phyloP scores from a whole-genome alignment of 2,797 vertebrate species.

The Lepilemur septentrionalis region DNA sequence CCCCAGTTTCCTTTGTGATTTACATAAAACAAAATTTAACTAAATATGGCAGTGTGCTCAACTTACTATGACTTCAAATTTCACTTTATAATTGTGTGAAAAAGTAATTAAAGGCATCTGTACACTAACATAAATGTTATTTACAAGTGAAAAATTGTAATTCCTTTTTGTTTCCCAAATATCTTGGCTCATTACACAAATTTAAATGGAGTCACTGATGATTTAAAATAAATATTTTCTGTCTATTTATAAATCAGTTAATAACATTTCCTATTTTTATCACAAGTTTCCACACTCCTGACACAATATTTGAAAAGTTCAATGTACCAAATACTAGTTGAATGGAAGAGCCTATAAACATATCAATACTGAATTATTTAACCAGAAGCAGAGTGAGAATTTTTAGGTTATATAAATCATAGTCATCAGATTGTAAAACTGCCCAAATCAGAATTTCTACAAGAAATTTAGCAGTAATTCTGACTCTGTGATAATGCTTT shows the following conservation, averaged over 20 bases:
- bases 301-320: neutral
- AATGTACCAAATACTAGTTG: slow-evolving; percentile 30
- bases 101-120: slow-evolving; percentile 77
- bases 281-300: slow-evolving; percentile 50
- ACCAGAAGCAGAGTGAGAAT: slow-evolving; percentile 4
- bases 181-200: slow-evolving; percentile 79
- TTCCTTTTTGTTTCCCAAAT: slow-evolving; percentile 69
- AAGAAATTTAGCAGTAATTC: slow-evolving; percentile 33
- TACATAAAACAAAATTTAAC: slow-evolving; percentile 77
- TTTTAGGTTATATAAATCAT: slow-evolving; percentile 4
- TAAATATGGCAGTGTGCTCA: slow-evolving; percentile 73
- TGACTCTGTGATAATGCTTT: neutral
- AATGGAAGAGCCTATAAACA: neutral
- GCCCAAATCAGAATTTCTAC: neutral
- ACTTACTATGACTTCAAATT: slow-evolving; percentile 74
- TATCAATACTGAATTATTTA: neutral
- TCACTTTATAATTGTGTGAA: slow-evolving; percentile 72
- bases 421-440: neutral
- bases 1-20: slow-evolving; percentile 52
- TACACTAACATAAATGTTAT: slow-evolving; percentile 76
- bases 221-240: slow-evolving; percentile 59
- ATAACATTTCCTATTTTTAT: slow-evolving; percentile 63
- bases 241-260: slow-evolving; percentile 68
- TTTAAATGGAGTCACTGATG: slow-evolving; percentile 71
- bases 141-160: slow-evolving; percentile 77